A percentile compares a stretch with the other conserved stretches of the same genome.
Evolutionary conservation across 2,113 vertebrate species (phyloP).

Genomic region (Ceuthmochares aereus): DNA sequence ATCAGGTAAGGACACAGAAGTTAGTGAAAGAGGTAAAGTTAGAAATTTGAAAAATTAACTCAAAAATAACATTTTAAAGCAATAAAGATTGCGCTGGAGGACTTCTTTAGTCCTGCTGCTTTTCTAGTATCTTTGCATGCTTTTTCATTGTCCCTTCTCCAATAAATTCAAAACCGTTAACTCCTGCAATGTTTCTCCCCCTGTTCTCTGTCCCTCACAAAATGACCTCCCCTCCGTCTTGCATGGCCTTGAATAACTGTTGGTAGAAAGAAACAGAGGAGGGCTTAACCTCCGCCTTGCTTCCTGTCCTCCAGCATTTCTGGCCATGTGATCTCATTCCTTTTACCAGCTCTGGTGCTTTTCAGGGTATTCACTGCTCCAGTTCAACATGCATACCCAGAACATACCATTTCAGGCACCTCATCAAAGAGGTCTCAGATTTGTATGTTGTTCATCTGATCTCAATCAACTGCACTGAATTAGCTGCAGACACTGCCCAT

Average conservation of each 20-base stretch:
- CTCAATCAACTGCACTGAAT: not conserved
- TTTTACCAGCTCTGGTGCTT: not conserved
- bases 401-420: not conserved
- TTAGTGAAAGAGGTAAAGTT: not conserved
- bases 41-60: not conserved
- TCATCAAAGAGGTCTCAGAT: not conserved
- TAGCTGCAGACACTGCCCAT: not conserved
- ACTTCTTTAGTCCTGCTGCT: not conserved
- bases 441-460: not conserved
- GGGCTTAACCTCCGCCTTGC: not conserved
- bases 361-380: not conserved
- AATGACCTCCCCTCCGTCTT: fast-evolving
- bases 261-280: not conserved
- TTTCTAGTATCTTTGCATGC: not conserved
- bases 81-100: not conserved
- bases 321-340: not conserved
- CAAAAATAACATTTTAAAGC: not conserved
- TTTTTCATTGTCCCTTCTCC: not conserved
- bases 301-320: not conserved
- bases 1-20: constrained; percentile 75
- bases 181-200: not conserved
- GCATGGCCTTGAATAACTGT: fast-evolving
- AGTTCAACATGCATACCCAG: not conserved
- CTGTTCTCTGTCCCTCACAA: not conserved
- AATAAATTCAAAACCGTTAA: not conserved